These are phyloP conservation scores for Dimorphilus gyrociliatus DNA, from an alignment of 2,888 invertebrate genomes.

Conservation along the genomic window DNA sequence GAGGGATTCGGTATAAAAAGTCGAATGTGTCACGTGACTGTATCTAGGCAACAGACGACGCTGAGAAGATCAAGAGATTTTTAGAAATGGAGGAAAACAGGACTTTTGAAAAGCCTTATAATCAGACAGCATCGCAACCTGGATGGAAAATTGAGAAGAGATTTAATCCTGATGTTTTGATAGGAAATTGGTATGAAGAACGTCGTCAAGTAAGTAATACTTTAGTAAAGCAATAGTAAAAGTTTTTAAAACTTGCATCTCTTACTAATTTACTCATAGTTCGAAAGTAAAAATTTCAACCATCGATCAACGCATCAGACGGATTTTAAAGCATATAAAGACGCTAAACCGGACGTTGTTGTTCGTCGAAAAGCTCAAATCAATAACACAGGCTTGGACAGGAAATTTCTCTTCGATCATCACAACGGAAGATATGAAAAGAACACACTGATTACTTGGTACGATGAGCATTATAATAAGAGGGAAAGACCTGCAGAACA, in stretches of 20 bases:
- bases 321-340: slow-evolving; percentile 22
- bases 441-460: slow-evolving; percentile 30
- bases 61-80: too few species aligned
- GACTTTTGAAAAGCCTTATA: too few species aligned
- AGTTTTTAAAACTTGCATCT: too few species aligned
- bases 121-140: slow-evolving; percentile 22
- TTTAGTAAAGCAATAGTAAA: too few species aligned
- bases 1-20: too few species aligned
- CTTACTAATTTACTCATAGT: slow-evolving; percentile 20
- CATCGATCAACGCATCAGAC: slow-evolving; percentile 27
- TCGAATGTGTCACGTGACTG: too few species aligned
- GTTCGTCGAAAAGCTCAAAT: slow-evolving; percentile 22
- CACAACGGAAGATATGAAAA: slow-evolving; percentile 29
- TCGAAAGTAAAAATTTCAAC: slow-evolving; percentile 17
- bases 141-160: slow-evolving; percentile 32
- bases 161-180: slow-evolving; percentile 26
- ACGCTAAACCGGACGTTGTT: slow-evolving; percentile 22
- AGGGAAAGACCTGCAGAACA: slow-evolving; percentile 20
- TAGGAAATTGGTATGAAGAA: slow-evolving; percentile 34
- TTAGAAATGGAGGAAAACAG: too few species aligned
- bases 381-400: slow-evolving; percentile 23
- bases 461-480: slow-evolving; percentile 32
- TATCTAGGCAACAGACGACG: too few species aligned
- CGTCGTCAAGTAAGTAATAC: slow-evolving; percentile 20
- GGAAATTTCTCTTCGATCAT: slow-evolving; percentile 27